phyloP scores from a whole-genome alignment of 2,113 vertebrate genomes.

The Myotis lucifugus region DNA sequence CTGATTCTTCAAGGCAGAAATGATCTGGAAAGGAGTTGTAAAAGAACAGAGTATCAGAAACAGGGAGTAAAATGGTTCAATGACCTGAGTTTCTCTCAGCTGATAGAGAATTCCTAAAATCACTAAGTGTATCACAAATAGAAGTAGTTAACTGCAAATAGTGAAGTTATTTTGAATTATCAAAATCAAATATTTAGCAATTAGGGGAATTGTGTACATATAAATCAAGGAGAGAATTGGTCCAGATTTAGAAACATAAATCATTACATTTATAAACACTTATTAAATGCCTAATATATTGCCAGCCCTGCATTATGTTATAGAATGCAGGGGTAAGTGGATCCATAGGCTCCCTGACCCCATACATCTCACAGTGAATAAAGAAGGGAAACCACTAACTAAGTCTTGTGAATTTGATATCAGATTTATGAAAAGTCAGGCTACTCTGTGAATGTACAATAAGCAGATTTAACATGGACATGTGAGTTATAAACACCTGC shows the following conservation, averaged over 20 bases:
- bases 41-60: not conserved
- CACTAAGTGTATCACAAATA: not conserved
- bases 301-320: not conserved
- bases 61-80: not conserved
- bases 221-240: not conserved
- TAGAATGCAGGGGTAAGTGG: not conserved
- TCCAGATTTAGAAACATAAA: not conserved
- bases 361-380: not conserved
- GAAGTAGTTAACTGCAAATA: not conserved
- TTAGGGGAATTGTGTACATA: not conserved
- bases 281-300: not conserved
- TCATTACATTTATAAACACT: not conserved
- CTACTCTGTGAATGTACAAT: not conserved
- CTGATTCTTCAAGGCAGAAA: not conserved
- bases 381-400: not conserved
- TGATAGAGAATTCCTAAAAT: not conserved
- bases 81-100: not conserved
- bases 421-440: not conserved
- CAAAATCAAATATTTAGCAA: not conserved
- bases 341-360: fast-evolving
- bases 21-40: not conserved
- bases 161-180: not conserved
- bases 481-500: not conserved
- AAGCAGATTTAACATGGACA: not conserved
- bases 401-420: not conserved